Percentiles rank a stretch among this genome's conserved stretches.
phyloP scores from a whole-genome alignment of 2,888 invertebrate genomes.

The Boloria euphrosyne region DNA sequence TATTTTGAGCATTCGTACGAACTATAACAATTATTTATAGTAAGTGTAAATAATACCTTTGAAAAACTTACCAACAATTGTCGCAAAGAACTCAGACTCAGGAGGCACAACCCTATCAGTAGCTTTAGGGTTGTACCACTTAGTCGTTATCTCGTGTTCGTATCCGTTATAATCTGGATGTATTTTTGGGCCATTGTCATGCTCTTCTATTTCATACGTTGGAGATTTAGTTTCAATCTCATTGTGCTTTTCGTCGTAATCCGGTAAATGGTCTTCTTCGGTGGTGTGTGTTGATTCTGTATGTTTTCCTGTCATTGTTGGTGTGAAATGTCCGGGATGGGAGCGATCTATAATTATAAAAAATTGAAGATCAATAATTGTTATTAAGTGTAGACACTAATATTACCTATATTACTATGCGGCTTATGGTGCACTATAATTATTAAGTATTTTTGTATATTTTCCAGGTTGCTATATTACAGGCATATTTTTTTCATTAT shows the following conservation, averaged over 20 bases:
- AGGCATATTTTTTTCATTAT: no score
- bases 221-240: slow-evolving; percentile 66
- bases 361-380: background rate
- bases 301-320: slow-evolving; percentile 58
- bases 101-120: slow-evolving; percentile 75
- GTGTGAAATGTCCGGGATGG: slow-evolving; percentile 65
- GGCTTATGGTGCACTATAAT: no score
- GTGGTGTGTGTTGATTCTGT: slow-evolving; percentile 71
- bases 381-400: no score
- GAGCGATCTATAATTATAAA: slow-evolving; percentile 57
- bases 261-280: slow-evolving; percentile 75
- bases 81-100: slow-evolving; percentile 76
- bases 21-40: no score
- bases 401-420: no score
- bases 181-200: slow-evolving; percentile 53
- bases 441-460: no score
- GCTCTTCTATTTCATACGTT: slow-evolving; percentile 60
- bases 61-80: slow-evolving; percentile 69
- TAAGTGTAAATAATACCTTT: no score
- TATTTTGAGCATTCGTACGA: no score
- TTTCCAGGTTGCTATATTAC: no score
- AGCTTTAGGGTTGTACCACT: slow-evolving; percentile 75
- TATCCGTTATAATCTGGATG: slow-evolving; percentile 74
- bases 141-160: slow-evolving; percentile 70
- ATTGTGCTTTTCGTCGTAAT: slow-evolving; percentile 65